These are phyloP conservation scores for Pseudococcus jackbeardsleyi DNA, from an alignment of 2,888 invertebrate species.

Conservation along the genomic window DNA sequence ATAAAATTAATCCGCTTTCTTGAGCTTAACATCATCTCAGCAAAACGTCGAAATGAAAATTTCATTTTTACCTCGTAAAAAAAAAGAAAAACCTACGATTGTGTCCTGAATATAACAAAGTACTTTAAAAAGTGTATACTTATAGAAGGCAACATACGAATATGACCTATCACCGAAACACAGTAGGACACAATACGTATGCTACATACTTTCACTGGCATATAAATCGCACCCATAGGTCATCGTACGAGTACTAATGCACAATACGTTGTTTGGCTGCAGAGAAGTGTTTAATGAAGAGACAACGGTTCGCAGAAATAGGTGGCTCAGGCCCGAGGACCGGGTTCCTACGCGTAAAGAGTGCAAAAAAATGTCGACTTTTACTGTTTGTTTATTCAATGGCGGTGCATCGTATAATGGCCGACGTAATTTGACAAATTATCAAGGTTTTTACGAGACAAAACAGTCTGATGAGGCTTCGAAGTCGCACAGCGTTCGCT, in stretches of 20 bases:
- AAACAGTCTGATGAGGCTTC: background rate
- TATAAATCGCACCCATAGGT: constrained; percentile 54
- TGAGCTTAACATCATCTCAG: background rate
- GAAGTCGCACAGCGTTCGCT: background rate
- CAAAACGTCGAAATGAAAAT: background rate
- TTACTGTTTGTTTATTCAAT: constrained; percentile 26
- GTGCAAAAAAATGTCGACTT: constrained; percentile 28
- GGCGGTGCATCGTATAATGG: constrained; percentile 5
- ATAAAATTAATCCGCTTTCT: constrained; percentile 38
- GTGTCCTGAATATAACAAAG: background rate
- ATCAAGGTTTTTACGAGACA: constrained; percentile 6
- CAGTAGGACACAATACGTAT: constrained; percentile 13
- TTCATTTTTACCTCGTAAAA: constrained; percentile 15
- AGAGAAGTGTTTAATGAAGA: background rate
- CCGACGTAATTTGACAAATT: constrained; percentile 6
- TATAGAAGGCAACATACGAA: background rate
- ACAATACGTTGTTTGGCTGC: background rate
- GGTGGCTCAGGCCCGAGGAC: background rate
- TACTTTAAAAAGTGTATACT: background rate
- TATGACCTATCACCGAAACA: constrained; percentile 54
- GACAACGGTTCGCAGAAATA: background rate
- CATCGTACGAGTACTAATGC: background rate
- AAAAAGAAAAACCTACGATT: background rate
- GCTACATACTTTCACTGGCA: constrained; percentile 27
- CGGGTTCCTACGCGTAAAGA: background rate